Base-by-base conservation (phyloP, 2,888 invertebrate species). In the Habroteleia sp. region DNA sequence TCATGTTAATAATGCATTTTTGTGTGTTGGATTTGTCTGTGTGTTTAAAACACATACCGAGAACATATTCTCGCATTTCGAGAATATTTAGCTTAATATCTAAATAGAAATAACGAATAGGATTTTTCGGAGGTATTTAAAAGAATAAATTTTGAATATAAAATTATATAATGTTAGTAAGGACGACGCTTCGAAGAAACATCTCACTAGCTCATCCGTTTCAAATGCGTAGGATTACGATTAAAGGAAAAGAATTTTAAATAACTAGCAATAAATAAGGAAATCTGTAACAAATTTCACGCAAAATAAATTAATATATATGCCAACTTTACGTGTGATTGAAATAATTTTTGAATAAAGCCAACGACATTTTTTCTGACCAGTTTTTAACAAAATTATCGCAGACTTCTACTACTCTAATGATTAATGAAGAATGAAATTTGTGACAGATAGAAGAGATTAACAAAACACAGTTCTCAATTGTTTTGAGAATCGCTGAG, bases 41-140 rank as follows among this genome's bases (percentile, higher is more conserved):
- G 87, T 86, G 83, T 84, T 86, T 74, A 86, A 86, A 81, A 86
- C 87, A 86, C 87, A 81, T 87, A 87, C 87, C 77, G 82, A 80
- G 83, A 80, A 83, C 82, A 81, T 82, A 86, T 87, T 83, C 87
- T 84, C 84, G 65, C 54, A 48, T 69, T 25, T 71, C 69, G 82
- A 80, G 83, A 87, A 87, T 85, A 83, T 83, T 77, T 77, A 74
- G 74, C 68, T 71, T 74, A 71, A 72, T 35, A 69, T 66, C 78
- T 81, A 82, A 71, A 31, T 50, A 29, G 39, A 16, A 41, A 78
- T 63, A 56, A 42, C 50, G 33, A 37, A 41, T 25, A 35, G 41
- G 56, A 54, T 33, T 69, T 52, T 65, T 66, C 33, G 50, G 60
- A 63, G 63, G 76, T 63, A 63, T 74, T 77, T 56, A 42, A 60